Evolutionary conservation across 1,140 invertebrate genomes (phyloP), one percentile per base, ranked within the genome.

Genomic region (Whitmania pigra): DNA sequence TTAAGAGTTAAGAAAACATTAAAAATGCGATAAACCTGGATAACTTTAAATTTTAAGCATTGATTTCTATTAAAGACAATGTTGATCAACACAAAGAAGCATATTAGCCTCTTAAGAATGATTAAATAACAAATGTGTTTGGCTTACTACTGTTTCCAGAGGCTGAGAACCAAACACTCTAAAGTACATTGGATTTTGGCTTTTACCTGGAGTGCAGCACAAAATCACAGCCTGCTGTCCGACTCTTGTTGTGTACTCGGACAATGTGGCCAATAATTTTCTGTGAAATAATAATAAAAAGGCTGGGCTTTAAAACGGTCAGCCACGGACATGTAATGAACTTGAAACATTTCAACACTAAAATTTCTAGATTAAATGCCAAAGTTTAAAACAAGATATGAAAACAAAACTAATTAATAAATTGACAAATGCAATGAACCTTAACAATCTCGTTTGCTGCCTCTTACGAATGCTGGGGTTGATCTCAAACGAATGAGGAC

Each of bases 131-230:
- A 68, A 68, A 29, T 31, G n/a, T 15, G 11, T 68, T 29, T 7
- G n/a, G 25, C 85, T 78, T 81, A 88, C 90, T 75, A 97, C 94
- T 86, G 93, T 93, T 83, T 97, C 94, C 13, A 97, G 83, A 7
- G 94, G 94, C 82, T 97, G 95, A 54, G 94, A 94, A 20, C 94
- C 94, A 84, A 97, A 97, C 69, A 95, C 93, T 84, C 94, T 93
- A 74, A 79, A 82, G 13, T 77, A 75, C 25, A 49, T 25, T 22
- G 69, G 69, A 75, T 73, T 70, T 77, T 75, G 22, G 94, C 83
- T 91, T 84, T 96, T 96, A n/a, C 93, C 93, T 0, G 94, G 94
- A 27, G 93, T 96, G 66, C 93, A 93, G 71, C 96, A 92, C 78
- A 97, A 84, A 36, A 97, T 93, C 54, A 97, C 88, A 0, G 94